These are phyloP conservation scores for Anhinga anhinga DNA, from an alignment of 2,113 vertebrate species.

Conservation along the genomic window DNA sequence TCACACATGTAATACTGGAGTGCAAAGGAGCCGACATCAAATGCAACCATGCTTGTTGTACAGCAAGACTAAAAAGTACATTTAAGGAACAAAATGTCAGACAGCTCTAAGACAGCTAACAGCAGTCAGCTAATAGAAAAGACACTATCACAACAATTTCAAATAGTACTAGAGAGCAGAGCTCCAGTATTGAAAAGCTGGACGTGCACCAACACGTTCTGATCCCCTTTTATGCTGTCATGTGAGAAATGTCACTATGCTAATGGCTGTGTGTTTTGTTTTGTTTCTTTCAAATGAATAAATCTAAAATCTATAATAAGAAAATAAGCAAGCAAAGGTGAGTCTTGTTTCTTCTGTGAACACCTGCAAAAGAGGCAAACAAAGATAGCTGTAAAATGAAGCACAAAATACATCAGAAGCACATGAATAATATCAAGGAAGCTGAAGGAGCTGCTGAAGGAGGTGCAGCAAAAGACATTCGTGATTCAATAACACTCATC, in stretches of 20 bases:
- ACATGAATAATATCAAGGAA: background rate
- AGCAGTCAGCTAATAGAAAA: background rate
- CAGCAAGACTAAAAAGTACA: background rate
- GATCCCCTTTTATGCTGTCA: background rate
- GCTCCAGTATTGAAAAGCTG: background rate
- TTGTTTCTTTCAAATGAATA: background rate
- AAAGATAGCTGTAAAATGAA: background rate
- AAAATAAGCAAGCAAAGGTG: background rate
- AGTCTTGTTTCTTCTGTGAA: background rate
- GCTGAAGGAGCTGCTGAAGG: background rate
- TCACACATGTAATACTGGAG: rapidly evolving
- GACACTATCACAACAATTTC: background rate
- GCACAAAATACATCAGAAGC: background rate
- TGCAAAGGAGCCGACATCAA: background rate
- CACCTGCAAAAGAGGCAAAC: background rate
- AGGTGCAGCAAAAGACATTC: background rate
- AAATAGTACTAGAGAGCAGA: background rate
- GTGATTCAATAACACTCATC: background rate
- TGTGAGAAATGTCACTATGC: background rate
- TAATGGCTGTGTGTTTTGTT: background rate
- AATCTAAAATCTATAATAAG: background rate
- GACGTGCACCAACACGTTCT: background rate
- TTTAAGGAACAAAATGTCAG: background rate
- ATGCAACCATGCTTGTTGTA: background rate
- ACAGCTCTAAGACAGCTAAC: background rate